These are phyloP conservation scores for Urophycis tenuis DNA, from an alignment of 2,797 vertebrate species.

Conservation along the genomic window DNA sequence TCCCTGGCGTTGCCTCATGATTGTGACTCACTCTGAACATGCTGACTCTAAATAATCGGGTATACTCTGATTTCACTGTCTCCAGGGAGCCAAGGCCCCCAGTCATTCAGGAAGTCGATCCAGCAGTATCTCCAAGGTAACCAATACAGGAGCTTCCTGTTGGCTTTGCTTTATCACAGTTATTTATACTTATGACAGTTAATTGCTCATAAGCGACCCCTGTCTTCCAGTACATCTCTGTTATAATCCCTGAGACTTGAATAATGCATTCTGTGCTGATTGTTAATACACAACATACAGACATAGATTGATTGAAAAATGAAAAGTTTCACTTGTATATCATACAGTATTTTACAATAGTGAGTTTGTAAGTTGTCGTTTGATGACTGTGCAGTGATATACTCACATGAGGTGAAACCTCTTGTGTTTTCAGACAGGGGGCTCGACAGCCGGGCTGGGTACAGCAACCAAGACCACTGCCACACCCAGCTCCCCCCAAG, in stretches of 20 bases:
- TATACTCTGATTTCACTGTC: conserved; percentile 41
- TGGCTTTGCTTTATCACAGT: not conserved
- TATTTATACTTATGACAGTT: not conserved
- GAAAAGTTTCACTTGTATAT: no score
- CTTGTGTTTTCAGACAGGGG: conserved; percentile 84
- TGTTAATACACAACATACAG: not conserved
- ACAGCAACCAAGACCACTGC: conserved; percentile 79
- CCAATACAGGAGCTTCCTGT: not conserved
- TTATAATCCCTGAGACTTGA: not conserved
- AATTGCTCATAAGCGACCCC: not conserved
- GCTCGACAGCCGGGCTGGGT: conserved; percentile 77
- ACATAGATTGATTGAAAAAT: no score
- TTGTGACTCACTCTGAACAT: no score
- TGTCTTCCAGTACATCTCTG: not conserved
- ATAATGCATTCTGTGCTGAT: not conserved
- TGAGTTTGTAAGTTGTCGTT: not conserved
- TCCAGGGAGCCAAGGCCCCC: conserved; percentile 83
- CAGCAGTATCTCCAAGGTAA: conserved; percentile 95
- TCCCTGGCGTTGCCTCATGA: no score
- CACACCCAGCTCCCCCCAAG: conserved; percentile 81
- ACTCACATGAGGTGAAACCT: conserved; percentile 46
- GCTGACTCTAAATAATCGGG: not conserved
- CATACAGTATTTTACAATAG: no score
- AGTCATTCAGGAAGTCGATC: conserved; percentile 87
- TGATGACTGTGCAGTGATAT: not conserved